Evolutionary conservation across 2,797 vertebrate genomes (phyloP), one percentile per base, ranked within the genome.

Genomic region (Morus bassanus): DNA sequence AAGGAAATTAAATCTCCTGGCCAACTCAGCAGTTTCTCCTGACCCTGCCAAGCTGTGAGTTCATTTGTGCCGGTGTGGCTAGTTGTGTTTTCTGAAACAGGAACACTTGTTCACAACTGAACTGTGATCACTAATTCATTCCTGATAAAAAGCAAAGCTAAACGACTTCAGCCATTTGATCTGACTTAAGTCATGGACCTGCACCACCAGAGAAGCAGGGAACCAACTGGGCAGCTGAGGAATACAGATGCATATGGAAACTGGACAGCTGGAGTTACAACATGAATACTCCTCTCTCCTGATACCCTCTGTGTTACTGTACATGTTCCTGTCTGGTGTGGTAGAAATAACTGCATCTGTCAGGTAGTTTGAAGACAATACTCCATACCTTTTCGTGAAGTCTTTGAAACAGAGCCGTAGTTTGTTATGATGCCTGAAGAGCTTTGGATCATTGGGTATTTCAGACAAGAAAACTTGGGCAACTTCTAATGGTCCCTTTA

Each of bases 391-490:
- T 98, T 99, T 99, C 3, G 99, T 99, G 97, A 99, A 99, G 98
- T 99, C 99, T 97, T 99, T 99, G 97, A 99, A 99, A 97, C 99
- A 99, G 77, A 99, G 99, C 22, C 99, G 98, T 13, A 99, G 98
- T 94, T 99, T 99, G 97, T 99, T 99, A 95, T 99, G 99, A 97
- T 99, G 99, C 93, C 99, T 98, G 98, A 99, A 99, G 87, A 99
- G 98, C 97, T 99, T 99, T 46, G 99, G 99, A 89, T 99, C 99
- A 25, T 98, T 99, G 89, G 99, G 99, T 95, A 99, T 99, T 95
- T 99, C 99, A 48, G 99, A 99, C 86, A 99, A 98, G 98, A 99
- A 99, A 95, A 99, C 99, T 95, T 99, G 99, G 73, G 99, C 99
- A 94, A 99, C 99, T 98, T 99, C 99, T 97, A 99, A 97, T 57